Evolutionary conservation across 2,113 vertebrate genomes (phyloP).

Genomic region (Carlito syrichta): DNA sequence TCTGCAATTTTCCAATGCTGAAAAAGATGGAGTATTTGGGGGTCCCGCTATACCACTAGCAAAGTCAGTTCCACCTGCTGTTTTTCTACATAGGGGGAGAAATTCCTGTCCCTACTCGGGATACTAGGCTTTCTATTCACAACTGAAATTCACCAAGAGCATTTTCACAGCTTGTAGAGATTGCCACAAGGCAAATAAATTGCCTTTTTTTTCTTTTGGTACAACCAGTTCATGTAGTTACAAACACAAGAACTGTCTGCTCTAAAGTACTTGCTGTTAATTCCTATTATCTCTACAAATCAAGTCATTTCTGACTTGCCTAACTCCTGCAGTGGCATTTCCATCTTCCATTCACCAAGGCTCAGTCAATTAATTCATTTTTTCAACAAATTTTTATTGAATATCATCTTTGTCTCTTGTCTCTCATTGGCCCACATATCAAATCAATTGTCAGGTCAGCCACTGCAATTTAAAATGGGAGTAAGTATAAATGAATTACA

Average conservation of each 20-base stretch:
- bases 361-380: not conserved
- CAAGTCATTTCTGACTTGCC: not conserved
- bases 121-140: not conserved
- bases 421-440: not conserved
- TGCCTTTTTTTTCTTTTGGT: not conserved
- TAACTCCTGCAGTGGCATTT: not conserved
- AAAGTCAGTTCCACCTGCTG: not conserved
- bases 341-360: not conserved
- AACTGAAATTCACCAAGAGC: not conserved
- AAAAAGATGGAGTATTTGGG: not conserved
- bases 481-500: not conserved
- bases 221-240: not conserved
- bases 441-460: not conserved
- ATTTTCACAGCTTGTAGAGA: not conserved
- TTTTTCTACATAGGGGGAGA: not conserved
- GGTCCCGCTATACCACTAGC: too few relatives aligned
- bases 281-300: constrained; percentile 11
- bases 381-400: constrained; percentile 1
- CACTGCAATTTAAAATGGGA: not conserved
- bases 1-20: not conserved
- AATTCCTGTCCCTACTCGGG: too few relatives aligned
- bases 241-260: not conserved
- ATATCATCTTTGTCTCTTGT: not conserved
- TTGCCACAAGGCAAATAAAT: not conserved
- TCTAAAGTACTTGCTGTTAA: not conserved